These are phyloP conservation scores for Scaptomyza polygonia DNA, from an alignment of 2,888 invertebrate species.

Conservation along the genomic window DNA sequence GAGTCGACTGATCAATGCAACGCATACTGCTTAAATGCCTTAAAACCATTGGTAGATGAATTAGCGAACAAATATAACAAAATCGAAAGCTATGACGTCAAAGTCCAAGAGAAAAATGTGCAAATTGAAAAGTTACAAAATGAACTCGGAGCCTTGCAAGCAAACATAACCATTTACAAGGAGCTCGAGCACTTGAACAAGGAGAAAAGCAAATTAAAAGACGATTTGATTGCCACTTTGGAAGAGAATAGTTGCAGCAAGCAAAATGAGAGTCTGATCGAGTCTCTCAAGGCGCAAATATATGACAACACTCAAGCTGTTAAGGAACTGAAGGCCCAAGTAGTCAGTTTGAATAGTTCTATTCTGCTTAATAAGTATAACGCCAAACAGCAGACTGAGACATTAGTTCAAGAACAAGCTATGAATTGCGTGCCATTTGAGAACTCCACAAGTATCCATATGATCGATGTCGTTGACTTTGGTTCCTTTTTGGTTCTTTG, in stretches of 20 bases:
- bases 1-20: background rate
- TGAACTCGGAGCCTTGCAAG: background rate
- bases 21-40: background rate
- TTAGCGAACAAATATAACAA: background rate
- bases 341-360: background rate
- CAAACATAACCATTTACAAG: background rate
- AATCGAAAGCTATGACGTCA: background rate
- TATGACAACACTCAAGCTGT: constrained; percentile 2
- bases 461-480: background rate
- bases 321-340: background rate
- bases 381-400: background rate
- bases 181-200: background rate
- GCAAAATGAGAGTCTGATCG: background rate
- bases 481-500: constrained; percentile 5
- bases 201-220: background rate
- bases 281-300: constrained; percentile 3
- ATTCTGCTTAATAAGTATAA: background rate
- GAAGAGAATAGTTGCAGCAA: background rate
- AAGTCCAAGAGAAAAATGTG: background rate
- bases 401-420: background rate
- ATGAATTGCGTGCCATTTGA: constrained; percentile 2
- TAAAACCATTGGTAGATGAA: background rate
- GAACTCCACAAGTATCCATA: background rate
- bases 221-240: background rate
- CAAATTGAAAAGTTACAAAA: background rate